phyloP scores from a whole-genome alignment of 35 echinoderm and acorn worm species.

The Lytechinus pictus region DNA sequence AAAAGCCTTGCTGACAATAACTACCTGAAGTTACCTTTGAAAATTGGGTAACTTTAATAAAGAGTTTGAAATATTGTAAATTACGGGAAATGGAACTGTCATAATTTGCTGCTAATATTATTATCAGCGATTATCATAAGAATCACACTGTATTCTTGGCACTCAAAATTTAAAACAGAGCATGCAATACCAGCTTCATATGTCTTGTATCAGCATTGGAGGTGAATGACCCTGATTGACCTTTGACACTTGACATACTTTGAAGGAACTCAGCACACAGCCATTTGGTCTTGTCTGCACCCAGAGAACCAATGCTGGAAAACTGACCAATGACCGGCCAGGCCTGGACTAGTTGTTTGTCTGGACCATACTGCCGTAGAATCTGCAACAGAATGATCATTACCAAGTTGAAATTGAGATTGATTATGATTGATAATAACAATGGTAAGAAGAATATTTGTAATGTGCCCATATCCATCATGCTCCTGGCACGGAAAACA shows the following conservation, averaged over 20 bases:
- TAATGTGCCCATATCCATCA: no score
- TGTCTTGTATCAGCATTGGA: slow-evolving; percentile 60
- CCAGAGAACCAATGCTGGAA: slow-evolving; percentile 91
- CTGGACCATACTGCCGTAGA: slow-evolving; percentile 66
- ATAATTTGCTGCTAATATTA: no score
- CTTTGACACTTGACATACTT: slow-evolving; percentile 68
- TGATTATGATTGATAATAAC: not conserved
- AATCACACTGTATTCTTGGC: no score
- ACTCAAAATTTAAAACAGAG: no score
- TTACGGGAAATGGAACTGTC: no score
- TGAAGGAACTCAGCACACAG: slow-evolving; percentile 85
- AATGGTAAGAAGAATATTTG: no score
- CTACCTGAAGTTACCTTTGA: no score
- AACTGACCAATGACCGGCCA: slow-evolving; percentile 97
- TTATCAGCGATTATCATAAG: no score
- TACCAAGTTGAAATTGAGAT: not conserved
- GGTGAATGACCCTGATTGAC: slow-evolving; percentile 22
- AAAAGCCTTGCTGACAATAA: no score
- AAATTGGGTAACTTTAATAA: no score
- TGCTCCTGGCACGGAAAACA: no score
- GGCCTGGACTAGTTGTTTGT: slow-evolving; percentile 37
- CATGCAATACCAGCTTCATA: slow-evolving; percentile 77
- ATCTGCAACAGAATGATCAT: slow-evolving; percentile 39
- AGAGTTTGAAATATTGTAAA: no score
- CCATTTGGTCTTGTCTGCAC: slow-evolving; percentile 86